Evolutionary conservation across 1,140 invertebrate species (phyloP), one percentile per base, ranked within the genome.

Genomic region (Anastatus disparis): DNA sequence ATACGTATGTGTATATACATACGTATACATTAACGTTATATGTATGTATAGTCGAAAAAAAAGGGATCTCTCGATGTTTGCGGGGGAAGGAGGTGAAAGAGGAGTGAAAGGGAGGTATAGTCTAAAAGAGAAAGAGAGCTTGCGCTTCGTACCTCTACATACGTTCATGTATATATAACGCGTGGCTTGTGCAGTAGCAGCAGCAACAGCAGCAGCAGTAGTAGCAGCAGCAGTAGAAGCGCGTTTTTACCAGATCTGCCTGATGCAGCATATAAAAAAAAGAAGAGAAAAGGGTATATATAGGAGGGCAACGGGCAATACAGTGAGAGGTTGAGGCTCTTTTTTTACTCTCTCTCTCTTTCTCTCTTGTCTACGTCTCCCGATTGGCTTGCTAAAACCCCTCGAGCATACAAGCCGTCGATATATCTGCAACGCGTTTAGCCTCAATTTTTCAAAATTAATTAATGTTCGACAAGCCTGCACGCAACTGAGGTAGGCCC

Each of bases 401-500:
- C 75, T 66, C 72, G 78, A 78, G 79, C 81, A 78, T 78, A 80
- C 81, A 22, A 55, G 59, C 56, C 63, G 56, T 55, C 63, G 63
- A 66, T 74, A 53, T 67, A 59, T 48, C 29, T 52, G 35, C 46
- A 61, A 35, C 53, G 58, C 64, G 68, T 58, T 74, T 70, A 74
- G 68, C 50, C 63, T 70, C 68, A 74, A 78, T 79, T 77, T 78
- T 78, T 76, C 76, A 78, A 82, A 82, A 83, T 83, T 82, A 82
- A 82, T 80, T 81, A 79, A 82, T 82, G 79, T 78, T 78, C 76
- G 81, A 81, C 79, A 81, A 78, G 62, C 70, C 40, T n/a, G n/a
- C 67, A 40, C 31, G 31, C 22, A n/a, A n/a, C n/a, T n/a, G 20
- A 17, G 20, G 7, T 1, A 44, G 42, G 15, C 42, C n/a, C 42